Evolutionary conservation across 1,140 invertebrate species (phyloP).

Genomic region (Magallana angulata): DNA sequence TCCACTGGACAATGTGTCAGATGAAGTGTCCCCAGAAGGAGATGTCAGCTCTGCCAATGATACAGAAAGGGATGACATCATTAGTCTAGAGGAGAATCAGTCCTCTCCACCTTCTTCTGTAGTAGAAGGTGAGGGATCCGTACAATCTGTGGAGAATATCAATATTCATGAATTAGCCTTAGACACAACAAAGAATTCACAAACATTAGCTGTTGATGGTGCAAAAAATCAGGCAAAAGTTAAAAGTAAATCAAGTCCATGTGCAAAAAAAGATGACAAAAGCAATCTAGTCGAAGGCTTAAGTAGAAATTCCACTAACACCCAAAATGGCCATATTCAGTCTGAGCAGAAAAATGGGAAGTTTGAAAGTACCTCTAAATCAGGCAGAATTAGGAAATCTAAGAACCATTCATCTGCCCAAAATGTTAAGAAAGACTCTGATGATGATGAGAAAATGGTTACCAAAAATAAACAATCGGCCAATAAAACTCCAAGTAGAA

Average conservation of each 20-base stretch:
- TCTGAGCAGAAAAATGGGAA: neutral
- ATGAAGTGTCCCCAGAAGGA: constrained; percentile 37
- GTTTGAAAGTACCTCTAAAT: neutral
- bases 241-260: neutral
- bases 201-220: constrained; percentile 16
- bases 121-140: constrained; percentile 7
- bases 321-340: constrained; percentile 12
- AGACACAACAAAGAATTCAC: constrained; percentile 32
- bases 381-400: constrained; percentile 18
- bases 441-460: neutral
- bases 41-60: constrained; percentile 39
- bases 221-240: constrained; percentile 18
- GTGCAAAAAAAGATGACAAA: neutral
- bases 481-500: neutral
- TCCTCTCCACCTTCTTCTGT: constrained; percentile 10
- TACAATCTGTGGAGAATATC: neutral
- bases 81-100: neutral
- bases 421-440: neutral
- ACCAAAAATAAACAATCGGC: neutral
- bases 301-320: neutral
- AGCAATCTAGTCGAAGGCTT: neutral
- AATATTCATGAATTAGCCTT: constrained; percentile 15
- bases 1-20: neutral
- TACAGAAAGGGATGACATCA: constrained; percentile 36
- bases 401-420: neutral